Base-by-base conservation (phyloP, 2,888 invertebrate genomes). In the Molorchus minor region DNA sequence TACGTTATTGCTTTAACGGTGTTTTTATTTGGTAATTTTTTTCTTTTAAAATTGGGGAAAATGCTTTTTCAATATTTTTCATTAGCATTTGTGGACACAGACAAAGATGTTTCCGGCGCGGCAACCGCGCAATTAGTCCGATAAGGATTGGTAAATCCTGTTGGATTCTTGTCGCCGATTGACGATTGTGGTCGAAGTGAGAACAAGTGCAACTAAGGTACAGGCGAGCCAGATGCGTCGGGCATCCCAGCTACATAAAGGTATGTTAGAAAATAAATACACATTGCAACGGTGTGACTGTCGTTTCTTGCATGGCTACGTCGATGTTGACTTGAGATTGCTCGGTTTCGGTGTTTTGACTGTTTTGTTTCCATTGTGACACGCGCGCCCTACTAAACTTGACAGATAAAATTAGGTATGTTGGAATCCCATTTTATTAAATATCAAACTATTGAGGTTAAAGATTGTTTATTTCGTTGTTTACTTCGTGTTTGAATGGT, bases 171-270 rank as follows among this genome's bases (percentile, higher is more conserved):
- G 61, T 67, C 67, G 61, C 66, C 62, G 66, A 70, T 67, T 65
- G 61, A 65, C 62, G 66, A 70, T 67, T 65, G 71, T 66, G 62
- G 68, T 67, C 69, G 69, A 25, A 52, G 52, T 46, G 33, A 58
- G 52, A 70, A 70, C 72, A 71, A 68, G 71, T 56, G 51, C 56
- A 59, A 65, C 20, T 21, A 45, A 55, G 38, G 25, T 35, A 38
- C 36, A 47, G 61, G 54, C 62, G 75, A n/a, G 77, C 79, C 79
- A 84, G 78, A 84, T 84, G 84, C 84, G 84, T 78, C 83, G 83
- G 70, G 83, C 84, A 80, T 83, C 84, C 78, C 83, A 83, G 76
- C 82, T 82, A 75, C 84, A 84, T 78, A 84, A 84, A 84, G 84
- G 84, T 84, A 76, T 76, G 79, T 76, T 63, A 51, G 56, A 52